A percentile compares a stretch with the other conserved stretches of the same genome.
Evolutionary conservation across 2,797 vertebrate species (phyloP).

Genomic region (Harpia harpyja): DNA sequence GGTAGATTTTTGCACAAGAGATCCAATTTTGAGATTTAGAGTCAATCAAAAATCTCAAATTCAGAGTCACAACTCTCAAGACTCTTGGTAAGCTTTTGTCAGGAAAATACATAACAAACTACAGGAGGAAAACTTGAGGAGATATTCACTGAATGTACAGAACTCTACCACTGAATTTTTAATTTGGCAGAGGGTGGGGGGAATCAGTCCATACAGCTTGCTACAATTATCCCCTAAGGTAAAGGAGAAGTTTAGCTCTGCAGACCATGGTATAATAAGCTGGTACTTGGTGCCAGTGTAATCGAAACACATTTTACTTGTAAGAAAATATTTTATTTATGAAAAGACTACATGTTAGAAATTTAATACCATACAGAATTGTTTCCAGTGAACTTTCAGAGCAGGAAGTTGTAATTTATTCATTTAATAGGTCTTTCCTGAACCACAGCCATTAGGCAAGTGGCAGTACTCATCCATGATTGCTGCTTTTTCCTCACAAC

Average conservation of each 20-base stretch:
- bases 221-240: background rate
- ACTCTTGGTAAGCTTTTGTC: background rate
- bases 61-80: background rate
- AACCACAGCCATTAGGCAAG: conserved; percentile 21
- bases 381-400: conserved; percentile 15
- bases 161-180: background rate
- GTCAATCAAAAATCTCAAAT: background rate
- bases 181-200: background rate
- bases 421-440: conserved; percentile 30
- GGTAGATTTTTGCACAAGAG: background rate
- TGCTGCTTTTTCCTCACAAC: background rate
- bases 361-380: background rate
- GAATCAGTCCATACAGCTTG: background rate
- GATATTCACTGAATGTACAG: background rate
- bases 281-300: background rate
- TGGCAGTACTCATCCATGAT: background rate
- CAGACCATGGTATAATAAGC: background rate
- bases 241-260: background rate
- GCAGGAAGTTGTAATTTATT: conserved; percentile 38
- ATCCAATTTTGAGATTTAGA: background rate
- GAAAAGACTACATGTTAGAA: conserved; percentile 3
- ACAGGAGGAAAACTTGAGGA: background rate
- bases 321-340: conserved; percentile 51
- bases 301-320: conserved; percentile 22
- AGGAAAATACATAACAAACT: background rate